Evolutionary conservation across 2,113 vertebrate species (phyloP).

Genomic region (Cnemophilus loriae): DNA sequence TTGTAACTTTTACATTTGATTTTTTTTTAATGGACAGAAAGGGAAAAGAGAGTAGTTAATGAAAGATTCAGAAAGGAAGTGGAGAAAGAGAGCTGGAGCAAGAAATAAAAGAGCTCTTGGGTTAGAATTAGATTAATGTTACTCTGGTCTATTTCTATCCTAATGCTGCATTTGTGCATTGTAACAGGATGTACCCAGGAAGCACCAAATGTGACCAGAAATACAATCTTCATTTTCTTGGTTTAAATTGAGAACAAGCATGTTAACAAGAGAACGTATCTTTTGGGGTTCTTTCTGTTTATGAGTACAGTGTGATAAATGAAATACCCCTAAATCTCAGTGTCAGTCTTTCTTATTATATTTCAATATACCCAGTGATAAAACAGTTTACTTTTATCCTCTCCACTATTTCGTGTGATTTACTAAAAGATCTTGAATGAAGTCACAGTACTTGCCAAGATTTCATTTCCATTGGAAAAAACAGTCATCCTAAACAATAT

Average conservation of each 20-base stretch:
- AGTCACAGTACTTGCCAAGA: background rate
- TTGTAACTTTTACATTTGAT: background rate
- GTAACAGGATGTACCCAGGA: background rate
- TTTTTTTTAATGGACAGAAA: background rate
- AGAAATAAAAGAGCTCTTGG: background rate
- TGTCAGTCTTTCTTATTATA: background rate
- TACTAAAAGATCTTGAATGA: background rate
- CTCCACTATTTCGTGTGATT: background rate
- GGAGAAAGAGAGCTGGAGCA: background rate
- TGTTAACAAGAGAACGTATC: background rate
- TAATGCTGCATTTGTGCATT: background rate
- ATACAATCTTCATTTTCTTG: background rate
- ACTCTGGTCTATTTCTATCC: background rate
- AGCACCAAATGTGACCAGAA: background rate
- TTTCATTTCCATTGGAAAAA: background rate
- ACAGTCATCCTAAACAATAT: background rate
- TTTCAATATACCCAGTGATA: background rate
- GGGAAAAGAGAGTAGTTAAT: background rate
- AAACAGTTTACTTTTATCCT: background rate
- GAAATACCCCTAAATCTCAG: background rate
- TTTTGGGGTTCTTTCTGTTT: background rate
- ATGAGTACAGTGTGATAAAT: background rate
- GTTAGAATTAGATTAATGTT: background rate
- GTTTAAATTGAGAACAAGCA: background rate
- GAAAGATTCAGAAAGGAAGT: background rate